These are phyloP conservation scores for Phaethornis superciliosus DNA, from an alignment of 2,113 vertebrate genomes.

Conservation along the genomic window DNA sequence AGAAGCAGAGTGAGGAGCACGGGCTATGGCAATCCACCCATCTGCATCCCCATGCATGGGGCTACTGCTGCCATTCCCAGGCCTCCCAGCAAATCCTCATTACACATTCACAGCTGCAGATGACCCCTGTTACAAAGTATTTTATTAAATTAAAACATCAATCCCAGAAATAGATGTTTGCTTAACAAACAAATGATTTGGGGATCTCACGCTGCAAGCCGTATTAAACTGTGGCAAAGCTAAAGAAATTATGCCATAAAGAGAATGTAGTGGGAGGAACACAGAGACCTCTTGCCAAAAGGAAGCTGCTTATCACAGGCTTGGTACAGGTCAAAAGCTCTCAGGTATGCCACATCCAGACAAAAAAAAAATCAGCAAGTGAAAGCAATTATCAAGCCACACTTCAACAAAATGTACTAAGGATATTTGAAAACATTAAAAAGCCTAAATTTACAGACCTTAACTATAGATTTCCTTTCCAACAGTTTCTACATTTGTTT, in stretches of 20 bases:
- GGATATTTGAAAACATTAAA: not conserved
- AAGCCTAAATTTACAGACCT: not conserved
- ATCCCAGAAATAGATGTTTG: constrained; percentile 70
- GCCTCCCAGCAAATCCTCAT: constrained; percentile 30
- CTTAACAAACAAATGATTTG: constrained; percentile 61
- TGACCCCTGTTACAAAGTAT: constrained; percentile 64
- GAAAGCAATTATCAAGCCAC: not conserved
- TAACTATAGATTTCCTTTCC: not conserved
- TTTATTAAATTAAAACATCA: constrained; percentile 77
- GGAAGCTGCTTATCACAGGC: constrained; percentile 11
- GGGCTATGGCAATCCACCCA: not conserved
- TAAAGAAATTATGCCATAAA: constrained; percentile 49
- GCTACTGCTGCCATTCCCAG: not conserved
- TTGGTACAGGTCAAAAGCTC: not conserved
- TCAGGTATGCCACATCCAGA: not conserved
- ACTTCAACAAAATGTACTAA: not conserved
- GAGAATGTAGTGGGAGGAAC: not conserved
- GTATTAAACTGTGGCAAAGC: constrained; percentile 62
- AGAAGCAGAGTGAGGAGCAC: not conserved
- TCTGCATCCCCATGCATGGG: not conserved
- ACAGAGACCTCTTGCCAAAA: constrained; percentile 49
- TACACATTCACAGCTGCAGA: constrained; percentile 54
- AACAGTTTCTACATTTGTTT: not conserved
- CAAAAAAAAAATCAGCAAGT: not conserved
- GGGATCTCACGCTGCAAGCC: constrained; percentile 48